These are phyloP conservation scores for Pyrgilauda ruficollis DNA, from an alignment of 2,113 vertebrate species.

Conservation along the genomic window DNA sequence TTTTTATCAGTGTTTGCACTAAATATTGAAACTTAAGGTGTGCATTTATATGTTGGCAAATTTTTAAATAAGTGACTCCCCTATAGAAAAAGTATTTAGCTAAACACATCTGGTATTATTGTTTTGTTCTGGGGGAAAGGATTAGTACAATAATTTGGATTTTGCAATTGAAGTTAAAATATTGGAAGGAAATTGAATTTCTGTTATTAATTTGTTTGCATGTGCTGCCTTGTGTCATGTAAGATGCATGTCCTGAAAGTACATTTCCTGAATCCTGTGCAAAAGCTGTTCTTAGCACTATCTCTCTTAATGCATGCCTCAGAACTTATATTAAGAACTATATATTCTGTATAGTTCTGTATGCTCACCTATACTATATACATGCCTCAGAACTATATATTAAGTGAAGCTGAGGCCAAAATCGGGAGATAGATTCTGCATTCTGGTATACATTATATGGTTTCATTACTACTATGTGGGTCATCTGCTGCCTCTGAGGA, in stretches of 20 bases:
- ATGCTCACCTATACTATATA: not conserved
- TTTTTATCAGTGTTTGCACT: not conserved
- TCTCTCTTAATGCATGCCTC: not conserved
- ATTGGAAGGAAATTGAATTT: not conserved
- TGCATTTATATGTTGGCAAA: not conserved
- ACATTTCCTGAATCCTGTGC: not conserved
- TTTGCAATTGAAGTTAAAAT: not conserved
- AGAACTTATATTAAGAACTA: not conserved
- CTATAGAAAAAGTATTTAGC: not conserved
- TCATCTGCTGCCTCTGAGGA: not conserved
- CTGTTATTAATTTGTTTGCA: not conserved
- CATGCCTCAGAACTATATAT: not conserved
- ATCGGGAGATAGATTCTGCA: not conserved
- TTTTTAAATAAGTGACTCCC: not conserved
- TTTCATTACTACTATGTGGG: not conserved
- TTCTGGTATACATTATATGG: not conserved
- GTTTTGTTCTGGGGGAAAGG: not conserved
- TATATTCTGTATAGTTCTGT: not conserved
- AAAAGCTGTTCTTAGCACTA: not conserved
- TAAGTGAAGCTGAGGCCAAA: not conserved
- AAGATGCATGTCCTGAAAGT: not conserved
- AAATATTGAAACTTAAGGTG: not conserved
- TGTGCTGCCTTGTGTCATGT: not conserved
- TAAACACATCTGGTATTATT: not conserved
- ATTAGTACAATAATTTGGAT: not conserved